Percentiles rank a stretch among this genome's conserved stretches.
Evolutionary conservation across 2,113 vertebrate species (phyloP).

Genomic region (Petrocephalus zakoni): DNA sequence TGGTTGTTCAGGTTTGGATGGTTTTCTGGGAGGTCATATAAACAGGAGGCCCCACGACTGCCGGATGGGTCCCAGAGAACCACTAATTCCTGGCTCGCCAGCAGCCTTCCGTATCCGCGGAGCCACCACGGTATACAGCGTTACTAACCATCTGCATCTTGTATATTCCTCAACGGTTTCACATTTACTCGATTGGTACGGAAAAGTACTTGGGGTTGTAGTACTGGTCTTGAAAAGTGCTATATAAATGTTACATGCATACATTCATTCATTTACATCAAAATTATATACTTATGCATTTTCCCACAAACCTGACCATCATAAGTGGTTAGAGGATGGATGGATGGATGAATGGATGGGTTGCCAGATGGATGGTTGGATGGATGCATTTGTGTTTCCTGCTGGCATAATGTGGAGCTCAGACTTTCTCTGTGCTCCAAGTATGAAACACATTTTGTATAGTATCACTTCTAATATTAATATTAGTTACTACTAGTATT

Average conservation of each 20-base stretch:
- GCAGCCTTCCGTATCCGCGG: neutral
- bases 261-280: neutral
- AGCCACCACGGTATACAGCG: neutral
- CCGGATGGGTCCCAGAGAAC: neutral
- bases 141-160: neutral
- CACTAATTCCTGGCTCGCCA: neutral
- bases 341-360: neutral
- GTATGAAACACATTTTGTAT: neutral
- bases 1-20: neutral
- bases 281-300: neutral
- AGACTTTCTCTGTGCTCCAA: neutral
- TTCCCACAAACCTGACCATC: neutral
- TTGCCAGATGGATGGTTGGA: neutral
- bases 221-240: no score
- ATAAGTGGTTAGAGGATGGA: neutral
- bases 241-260: neutral
- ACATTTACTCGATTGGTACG: neutral
- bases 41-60: neutral
- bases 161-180: neutral
- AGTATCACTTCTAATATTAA: neutral
- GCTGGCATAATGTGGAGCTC: neutral
- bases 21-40: neutral
- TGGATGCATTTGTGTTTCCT: neutral
- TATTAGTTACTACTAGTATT: neutral
- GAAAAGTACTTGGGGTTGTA: neutral